A percentile compares a stretch with the other conserved stretches of the same genome.
Conservation (phyloP, 2,113 vertebrate genomes). For the Echinops telfairi region DNA sequence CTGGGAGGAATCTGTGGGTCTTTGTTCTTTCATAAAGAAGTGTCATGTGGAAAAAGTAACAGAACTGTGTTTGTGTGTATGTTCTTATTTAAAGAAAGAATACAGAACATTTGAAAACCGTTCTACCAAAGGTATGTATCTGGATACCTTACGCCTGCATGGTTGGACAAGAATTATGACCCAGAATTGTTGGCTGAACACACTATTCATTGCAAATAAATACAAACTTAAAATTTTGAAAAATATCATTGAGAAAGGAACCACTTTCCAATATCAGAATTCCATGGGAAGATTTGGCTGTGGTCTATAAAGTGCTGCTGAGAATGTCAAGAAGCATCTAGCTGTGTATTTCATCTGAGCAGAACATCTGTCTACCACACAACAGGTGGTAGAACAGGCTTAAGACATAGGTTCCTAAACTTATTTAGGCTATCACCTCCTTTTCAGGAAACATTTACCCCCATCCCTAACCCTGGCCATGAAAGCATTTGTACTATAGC, state of each 20-base stretch:
- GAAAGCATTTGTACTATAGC: no score
- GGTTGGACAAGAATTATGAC: neutral
- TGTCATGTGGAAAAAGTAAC: neutral
- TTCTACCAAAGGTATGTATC: neutral
- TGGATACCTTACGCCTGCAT: no score
- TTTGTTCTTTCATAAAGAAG: neutral
- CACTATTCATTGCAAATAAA: neutral
- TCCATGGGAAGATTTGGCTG: neutral
- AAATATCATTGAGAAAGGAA: neutral
- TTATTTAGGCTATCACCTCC: no score
- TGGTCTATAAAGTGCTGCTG: neutral
- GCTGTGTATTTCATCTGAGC: neutral
- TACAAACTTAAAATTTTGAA: neutral
- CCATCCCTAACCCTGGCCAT: no score
- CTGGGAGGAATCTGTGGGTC: neutral
- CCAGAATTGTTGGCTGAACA: neutral
- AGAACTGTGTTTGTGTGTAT: neutral
- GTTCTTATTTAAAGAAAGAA: slow-evolving; percentile 42
- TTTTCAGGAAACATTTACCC: no score
- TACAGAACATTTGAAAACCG: slow-evolving; percentile 3
- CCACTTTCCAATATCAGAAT: neutral
- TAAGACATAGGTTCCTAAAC: neutral
- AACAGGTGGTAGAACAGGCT: neutral
- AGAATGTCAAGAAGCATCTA: neutral
- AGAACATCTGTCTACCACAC: neutral